These are phyloP conservation scores for Varanus komodoensis DNA, from an alignment of 2,113 vertebrate species.

Conservation along the genomic window DNA sequence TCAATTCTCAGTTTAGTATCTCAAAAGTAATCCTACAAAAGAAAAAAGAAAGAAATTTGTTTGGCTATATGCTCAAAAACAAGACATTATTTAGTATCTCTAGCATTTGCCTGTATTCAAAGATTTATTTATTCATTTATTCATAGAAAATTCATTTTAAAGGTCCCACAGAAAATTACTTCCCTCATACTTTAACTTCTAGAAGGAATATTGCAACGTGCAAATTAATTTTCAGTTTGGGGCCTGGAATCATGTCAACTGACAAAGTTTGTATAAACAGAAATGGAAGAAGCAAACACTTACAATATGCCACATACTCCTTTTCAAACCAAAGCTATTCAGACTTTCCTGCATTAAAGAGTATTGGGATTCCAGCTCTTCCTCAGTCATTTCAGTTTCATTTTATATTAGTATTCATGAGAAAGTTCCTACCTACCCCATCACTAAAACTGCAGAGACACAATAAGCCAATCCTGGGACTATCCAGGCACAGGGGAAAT, in stretches of 20 bases:
- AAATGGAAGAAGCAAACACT: constrained; percentile 54
- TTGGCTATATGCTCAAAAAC: constrained; percentile 38
- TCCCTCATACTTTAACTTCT: constrained; percentile 42
- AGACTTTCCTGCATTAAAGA: constrained; percentile 10
- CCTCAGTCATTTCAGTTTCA: constrained; percentile 9
- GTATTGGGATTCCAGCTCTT: constrained; percentile 30
- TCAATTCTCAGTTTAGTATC: constrained; percentile 23
- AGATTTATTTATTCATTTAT: not conserved
- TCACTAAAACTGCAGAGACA: not conserved
- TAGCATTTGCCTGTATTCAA: not conserved
- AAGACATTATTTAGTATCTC: not conserved
- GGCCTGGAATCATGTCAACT: constrained; percentile 23
- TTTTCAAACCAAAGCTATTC: constrained; percentile 67
- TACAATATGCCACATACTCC: constrained; percentile 54
- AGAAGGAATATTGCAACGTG: constrained; percentile 36
- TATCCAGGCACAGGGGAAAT: not conserved
- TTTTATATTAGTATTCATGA: not conserved
- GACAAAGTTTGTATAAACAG: not conserved
- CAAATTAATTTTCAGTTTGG: constrained; percentile 31
- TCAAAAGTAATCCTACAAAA: constrained; percentile 19
- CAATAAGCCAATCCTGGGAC: not conserved
- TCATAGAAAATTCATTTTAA: not conserved
- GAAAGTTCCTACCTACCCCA: not conserved
- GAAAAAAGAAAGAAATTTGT: not conserved
- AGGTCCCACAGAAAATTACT: constrained; percentile 35